Evolutionary conservation across 2,113 vertebrate species (phyloP).

Genomic region (Sprattus sprattus): DNA sequence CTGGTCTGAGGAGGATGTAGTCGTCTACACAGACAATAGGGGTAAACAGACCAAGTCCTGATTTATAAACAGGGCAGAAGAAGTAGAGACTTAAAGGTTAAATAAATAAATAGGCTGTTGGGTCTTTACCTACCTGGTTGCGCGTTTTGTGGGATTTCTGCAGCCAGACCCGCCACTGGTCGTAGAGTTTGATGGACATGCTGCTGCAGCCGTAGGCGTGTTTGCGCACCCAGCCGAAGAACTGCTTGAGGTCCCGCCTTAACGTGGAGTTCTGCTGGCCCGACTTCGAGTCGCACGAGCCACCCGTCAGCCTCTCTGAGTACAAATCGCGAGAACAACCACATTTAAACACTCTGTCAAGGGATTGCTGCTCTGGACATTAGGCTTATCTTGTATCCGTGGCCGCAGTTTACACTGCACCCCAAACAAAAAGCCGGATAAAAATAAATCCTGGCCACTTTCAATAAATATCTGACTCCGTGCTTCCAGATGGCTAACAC

Average conservation of each 20-base stretch:
- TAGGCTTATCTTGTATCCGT: constrained; percentile 12
- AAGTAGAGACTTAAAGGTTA: not conserved
- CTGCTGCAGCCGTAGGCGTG: constrained; percentile 92
- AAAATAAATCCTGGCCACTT: constrained; percentile 50
- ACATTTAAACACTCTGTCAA: not conserved
- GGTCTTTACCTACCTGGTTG: constrained; percentile 96
- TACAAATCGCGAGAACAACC: not conserved
- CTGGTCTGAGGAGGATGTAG: not conserved
- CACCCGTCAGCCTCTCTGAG: constrained; percentile 74
- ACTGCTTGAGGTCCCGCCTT: constrained; percentile 94
- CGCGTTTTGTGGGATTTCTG: constrained; percentile 97
- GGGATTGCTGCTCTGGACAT: not conserved
- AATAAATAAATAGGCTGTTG: constrained; percentile 12
- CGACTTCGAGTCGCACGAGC: constrained; percentile 88
- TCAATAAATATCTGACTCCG: constrained; percentile 48
- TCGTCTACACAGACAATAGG: not conserved
- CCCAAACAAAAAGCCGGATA: constrained; percentile 34
- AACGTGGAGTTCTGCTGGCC: constrained; percentile 92
- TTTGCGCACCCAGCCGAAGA: constrained; percentile 96
- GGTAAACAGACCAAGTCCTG: not conserved
- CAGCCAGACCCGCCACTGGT: constrained; percentile 97
- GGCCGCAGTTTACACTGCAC: constrained; percentile 27
- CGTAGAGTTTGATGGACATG: constrained; percentile 96
- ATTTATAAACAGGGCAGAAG: not conserved
- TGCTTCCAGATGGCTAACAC: constrained; percentile 43